Base-by-base conservation (phyloP, 2,113 vertebrate species). In the Anguilla japonica region DNA sequence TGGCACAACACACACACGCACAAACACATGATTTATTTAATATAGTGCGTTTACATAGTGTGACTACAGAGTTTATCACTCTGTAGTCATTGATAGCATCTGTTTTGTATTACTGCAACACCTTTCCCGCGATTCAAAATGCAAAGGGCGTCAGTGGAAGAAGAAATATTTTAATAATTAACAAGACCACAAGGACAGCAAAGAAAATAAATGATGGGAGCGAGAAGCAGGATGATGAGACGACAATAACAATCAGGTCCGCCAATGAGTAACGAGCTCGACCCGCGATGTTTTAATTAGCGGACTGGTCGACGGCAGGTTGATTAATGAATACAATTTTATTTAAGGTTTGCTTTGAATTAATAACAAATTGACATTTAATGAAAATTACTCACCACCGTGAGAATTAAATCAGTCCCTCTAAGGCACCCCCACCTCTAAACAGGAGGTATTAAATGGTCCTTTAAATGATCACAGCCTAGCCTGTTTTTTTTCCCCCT, bases 341-440 rank as follows among this genome's bases (percentile, higher is more conserved):
- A 96, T 95, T 96, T 95, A 93, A 94, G 94, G 92, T 92, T 95
- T 96, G 94, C 93, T 95, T 92, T 91, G 94, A 96, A 96, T 96
- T 96, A 96, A 96, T 95, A 95, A 95, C 94, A 95, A 96, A 96
- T 96, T 96, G 95, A 95, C 95, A 96, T 96, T 96, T 96, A 96
- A 96, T 95, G 94, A 96, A 96, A 95, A 95, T 96, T 94, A 95
- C 95, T 95, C 94, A 94, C 95, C 90, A 90, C 94, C 93, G 93
- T 94, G 92, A 93, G 91, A 95, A 96, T 94, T 91, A 94, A 95
- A 94, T 89, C 90, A 82, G 89, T 89, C n/a, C 22, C 60, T 9
- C 20, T 8, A 94, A 60, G 50, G 50, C 92, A 81, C 39, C 71
- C 71, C n/a, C 71, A 34, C 53, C 79, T 85, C 87, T 87, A 78